Evolutionary conservation across 2,113 vertebrate species (phyloP).

Genomic region (Anolis carolinensis): DNA sequence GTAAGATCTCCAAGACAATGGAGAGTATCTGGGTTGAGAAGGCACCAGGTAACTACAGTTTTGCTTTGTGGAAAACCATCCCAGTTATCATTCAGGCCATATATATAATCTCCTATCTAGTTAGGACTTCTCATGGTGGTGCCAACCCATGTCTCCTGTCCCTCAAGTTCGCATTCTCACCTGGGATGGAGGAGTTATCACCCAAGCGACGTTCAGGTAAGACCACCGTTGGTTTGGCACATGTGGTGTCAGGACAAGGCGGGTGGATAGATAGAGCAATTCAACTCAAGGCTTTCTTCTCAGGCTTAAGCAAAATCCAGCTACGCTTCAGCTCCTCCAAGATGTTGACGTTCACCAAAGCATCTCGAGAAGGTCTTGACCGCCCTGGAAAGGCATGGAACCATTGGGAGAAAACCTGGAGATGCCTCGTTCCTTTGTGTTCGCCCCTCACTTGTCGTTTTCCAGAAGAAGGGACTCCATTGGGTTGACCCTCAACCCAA

Average conservation of each 20-base stretch:
- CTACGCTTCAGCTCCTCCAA: rapidly evolving
- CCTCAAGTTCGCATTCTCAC: neutral
- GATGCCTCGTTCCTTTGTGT: neutral
- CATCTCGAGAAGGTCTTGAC: neutral
- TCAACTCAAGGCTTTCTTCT: too few species aligned
- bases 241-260: neutral
- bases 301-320: too few species aligned
- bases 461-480: neutral
- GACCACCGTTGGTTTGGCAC: neutral
- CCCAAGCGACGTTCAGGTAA: neutral
- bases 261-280: too few species aligned
- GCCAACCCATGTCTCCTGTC: neutral
- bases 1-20: neutral
- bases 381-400: rapidly evolving
- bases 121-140: rapidly evolving
- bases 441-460: neutral
- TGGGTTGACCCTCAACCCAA: neutral
- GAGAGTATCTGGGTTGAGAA: too few species aligned
- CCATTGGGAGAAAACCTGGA: rapidly evolving
- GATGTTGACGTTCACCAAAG: neutral
- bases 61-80: neutral
- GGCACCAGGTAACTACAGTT: neutral
- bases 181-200: too few species aligned
- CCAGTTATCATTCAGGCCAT: neutral
- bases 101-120: neutral